Evolutionary conservation across 1,140 invertebrate genomes (phyloP).

Genomic region (Pissodes strobi): DNA sequence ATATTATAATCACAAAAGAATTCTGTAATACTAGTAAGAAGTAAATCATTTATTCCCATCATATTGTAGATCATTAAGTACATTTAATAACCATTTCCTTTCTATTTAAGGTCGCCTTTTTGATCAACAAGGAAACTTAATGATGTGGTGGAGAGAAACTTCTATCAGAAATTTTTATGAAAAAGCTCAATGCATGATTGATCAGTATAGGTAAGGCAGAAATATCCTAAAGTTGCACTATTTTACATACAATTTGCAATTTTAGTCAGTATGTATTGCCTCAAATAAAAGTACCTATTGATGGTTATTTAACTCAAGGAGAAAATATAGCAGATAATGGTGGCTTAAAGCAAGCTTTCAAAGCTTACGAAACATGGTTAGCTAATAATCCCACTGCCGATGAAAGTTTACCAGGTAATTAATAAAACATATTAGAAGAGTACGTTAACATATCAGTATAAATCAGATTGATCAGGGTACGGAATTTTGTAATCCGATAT

Average conservation of each 20-base stretch:
- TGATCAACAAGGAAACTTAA: slow-evolving; percentile 70
- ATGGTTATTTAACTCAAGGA: slow-evolving; percentile 69
- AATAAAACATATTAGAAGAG: neutral
- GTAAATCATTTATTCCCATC: too few relatives aligned
- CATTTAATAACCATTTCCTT: neutral
- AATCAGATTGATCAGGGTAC: too few relatives aligned
- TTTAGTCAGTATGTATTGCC: slow-evolving; percentile 70
- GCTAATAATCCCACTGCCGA: slow-evolving; percentile 57
- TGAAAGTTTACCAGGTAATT: slow-evolving; percentile 70
- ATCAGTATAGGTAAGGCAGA: slow-evolving; percentile 58
- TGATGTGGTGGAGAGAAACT: slow-evolving; percentile 78
- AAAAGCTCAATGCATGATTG: slow-evolving; percentile 79
- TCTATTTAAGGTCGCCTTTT: slow-evolving; percentile 59
- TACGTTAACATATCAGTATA: neutral
- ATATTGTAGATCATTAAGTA: too few relatives aligned
- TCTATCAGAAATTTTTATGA: slow-evolving; percentile 68
- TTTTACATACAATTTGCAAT: neutral
- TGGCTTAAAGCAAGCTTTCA: slow-evolving; percentile 78
- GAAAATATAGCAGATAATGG: slow-evolving; percentile 93
- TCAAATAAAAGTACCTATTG: slow-evolving; percentile 64
- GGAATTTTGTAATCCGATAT: too few relatives aligned
- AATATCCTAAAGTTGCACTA: neutral
- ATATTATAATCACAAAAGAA: too few relatives aligned
- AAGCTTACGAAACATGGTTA: slow-evolving; percentile 70
- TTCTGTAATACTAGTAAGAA: too few relatives aligned